These are phyloP conservation scores for Dioctria rufipes DNA, from an alignment of 2,888 invertebrate species.

Conservation along the genomic window DNA sequence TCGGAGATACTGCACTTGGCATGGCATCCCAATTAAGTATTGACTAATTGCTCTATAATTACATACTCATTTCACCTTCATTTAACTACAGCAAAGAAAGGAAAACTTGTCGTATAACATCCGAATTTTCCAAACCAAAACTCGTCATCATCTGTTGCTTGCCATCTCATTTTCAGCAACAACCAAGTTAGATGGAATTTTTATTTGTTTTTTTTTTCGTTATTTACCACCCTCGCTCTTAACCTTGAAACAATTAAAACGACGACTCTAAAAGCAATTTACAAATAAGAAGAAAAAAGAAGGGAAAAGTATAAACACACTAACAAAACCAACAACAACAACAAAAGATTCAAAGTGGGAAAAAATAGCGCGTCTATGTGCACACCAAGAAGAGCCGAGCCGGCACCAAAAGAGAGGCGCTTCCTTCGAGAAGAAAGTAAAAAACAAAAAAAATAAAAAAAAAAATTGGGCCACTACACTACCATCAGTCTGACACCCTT, in stretches of 20 bases:
- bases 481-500: slow-evolving; percentile 17
- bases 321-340: not conserved
- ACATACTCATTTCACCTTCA: too few species aligned
- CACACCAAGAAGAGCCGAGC: slow-evolving; percentile 6
- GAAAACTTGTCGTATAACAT: too few species aligned
- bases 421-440: slow-evolving; percentile 11
- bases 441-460: not conserved
- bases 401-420: too few species aligned
- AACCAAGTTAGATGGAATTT: not conserved
- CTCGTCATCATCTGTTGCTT: slow-evolving; percentile 42
- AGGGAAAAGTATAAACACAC: not conserved
- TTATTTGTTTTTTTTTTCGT: not conserved
- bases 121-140: not conserved
- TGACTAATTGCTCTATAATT: too few species aligned
- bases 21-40: too few species aligned
- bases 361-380: slow-evolving; percentile 12
- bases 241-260: slow-evolving; percentile 53
- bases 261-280: slow-evolving; percentile 45
- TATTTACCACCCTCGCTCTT: slow-evolving; percentile 44
- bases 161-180: not conserved
- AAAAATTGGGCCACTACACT: slow-evolving; percentile 2
- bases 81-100: too few species aligned
- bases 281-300: slow-evolving; percentile 29
- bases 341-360: not conserved
- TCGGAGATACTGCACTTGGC: too few species aligned